Evolutionary conservation across 1,140 invertebrate species (phyloP).

Genomic region (Chlorops oryzae): DNA sequence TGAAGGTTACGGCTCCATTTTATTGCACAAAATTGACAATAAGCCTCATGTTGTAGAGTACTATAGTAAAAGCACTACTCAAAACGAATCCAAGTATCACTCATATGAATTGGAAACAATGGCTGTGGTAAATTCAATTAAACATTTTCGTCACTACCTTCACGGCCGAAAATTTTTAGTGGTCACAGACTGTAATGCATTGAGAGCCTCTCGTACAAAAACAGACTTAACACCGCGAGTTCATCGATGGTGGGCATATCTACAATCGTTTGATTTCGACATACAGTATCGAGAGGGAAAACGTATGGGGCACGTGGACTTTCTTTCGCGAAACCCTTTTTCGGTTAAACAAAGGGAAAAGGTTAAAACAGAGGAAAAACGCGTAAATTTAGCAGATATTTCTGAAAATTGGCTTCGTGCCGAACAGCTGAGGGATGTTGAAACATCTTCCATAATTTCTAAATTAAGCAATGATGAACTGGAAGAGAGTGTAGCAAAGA

Average conservation of each 20-base stretch:
- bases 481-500: slow-evolving; percentile 12
- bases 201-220: slow-evolving; percentile 27
- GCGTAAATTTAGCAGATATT: slow-evolving; percentile 18
- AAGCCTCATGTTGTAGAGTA: background rate
- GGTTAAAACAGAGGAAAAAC: slow-evolving; percentile 12
- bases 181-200: slow-evolving; percentile 34
- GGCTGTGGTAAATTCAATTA: slow-evolving; percentile 8
- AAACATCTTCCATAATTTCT: slow-evolving; percentile 14
- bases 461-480: slow-evolving; percentile 18
- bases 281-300: too few species aligned
- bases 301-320: slow-evolving; percentile 20
- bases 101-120: too few species aligned
- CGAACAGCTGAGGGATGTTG: slow-evolving; percentile 20
- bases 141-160: slow-evolving; percentile 4
- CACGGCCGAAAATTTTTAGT: slow-evolving; percentile 17
- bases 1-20: slow-evolving; percentile 1
- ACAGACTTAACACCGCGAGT: slow-evolving; percentile 22
- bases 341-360: background rate
- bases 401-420: slow-evolving; percentile 21
- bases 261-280: too few species aligned
- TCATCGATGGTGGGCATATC: too few species aligned
- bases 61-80: background rate
- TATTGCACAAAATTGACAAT: slow-evolving; percentile 1
- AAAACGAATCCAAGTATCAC: background rate
- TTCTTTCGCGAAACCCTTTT: slow-evolving; percentile 17